Evolutionary conservation across 1,140 invertebrate species (phyloP).

Genomic region (Drosophila gunungcola): DNA sequence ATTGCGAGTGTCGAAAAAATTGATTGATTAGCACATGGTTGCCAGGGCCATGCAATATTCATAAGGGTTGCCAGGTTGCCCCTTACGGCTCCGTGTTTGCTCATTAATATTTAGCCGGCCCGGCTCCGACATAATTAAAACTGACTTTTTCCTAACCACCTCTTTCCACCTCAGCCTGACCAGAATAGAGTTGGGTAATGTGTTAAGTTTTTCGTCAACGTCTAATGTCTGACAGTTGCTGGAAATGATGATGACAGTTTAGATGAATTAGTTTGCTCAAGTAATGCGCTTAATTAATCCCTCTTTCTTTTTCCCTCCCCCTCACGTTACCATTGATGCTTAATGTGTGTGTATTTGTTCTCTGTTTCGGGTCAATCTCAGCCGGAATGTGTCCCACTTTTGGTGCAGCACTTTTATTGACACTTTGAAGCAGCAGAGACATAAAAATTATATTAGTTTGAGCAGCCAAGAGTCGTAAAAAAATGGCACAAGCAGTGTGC

Average conservation of each 20-base stretch:
- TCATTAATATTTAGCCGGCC: constrained; percentile 72
- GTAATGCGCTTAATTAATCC: constrained; percentile 78
- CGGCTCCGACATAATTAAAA: constrained; percentile 73
- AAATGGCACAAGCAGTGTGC: constrained; percentile 20
- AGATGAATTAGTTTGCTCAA: constrained; percentile 79
- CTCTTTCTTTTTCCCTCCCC: constrained; percentile 15
- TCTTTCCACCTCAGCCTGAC: background rate
- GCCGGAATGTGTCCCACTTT: constrained; percentile 39
- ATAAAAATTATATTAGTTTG: constrained; percentile 69
- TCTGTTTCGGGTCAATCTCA: constrained; percentile 42
- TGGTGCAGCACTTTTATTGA: constrained; percentile 56
- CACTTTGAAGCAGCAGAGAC: constrained; percentile 50
- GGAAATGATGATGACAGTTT: constrained; percentile 82
- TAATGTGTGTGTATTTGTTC: constrained; percentile 2
- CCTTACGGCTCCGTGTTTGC: constrained; percentile 45
- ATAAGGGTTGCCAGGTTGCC: constrained; percentile 66
- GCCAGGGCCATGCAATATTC: constrained; percentile 65
- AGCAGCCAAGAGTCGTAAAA: constrained; percentile 33
- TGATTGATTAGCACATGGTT: constrained; percentile 72
- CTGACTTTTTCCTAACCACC: constrained; percentile 64
- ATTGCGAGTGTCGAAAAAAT: constrained; percentile 55
- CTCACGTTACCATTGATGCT: background rate
- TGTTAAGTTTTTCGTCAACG: constrained; percentile 78
- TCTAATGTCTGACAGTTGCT: constrained; percentile 79
- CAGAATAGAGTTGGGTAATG: constrained; percentile 65